Evolutionary conservation across 1,140 invertebrate genomes (phyloP).

Genomic region (Drosophila prosaltans): DNA sequence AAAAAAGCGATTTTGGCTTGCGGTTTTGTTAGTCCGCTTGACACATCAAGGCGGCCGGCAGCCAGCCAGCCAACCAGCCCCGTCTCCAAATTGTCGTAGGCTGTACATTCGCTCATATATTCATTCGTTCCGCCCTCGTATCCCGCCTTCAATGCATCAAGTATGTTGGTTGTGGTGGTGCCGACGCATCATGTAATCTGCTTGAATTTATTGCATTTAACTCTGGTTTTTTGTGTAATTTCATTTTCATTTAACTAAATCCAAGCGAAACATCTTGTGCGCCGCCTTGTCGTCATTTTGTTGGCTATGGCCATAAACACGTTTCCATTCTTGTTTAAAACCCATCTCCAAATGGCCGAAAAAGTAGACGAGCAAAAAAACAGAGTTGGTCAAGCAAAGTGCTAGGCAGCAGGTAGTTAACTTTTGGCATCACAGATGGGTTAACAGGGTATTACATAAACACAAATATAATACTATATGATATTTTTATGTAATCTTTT

Average conservation of each 20-base stretch:
- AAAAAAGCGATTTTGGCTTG: conserved; percentile 46
- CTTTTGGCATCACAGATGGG: neutral
- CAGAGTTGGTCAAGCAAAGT: neutral
- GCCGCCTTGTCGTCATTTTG: conserved; percentile 6
- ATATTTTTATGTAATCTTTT: neutral
- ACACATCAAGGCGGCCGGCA: conserved; percentile 66
- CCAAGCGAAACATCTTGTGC: conserved; percentile 28
- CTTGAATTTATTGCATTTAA: conserved; percentile 69
- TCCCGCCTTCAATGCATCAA: conserved; percentile 17
- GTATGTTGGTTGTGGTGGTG: conserved; percentile 9
- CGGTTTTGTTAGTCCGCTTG: conserved; percentile 50
- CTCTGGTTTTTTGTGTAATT: conserved; percentile 60
- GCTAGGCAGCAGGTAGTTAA: no score
- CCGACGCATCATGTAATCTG: conserved; percentile 63
- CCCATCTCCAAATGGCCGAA: conserved; percentile 2
- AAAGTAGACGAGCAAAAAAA: neutral
- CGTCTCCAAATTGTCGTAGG: no score
- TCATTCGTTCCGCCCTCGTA: conserved; percentile 29
- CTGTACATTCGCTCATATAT: conserved; percentile 8
- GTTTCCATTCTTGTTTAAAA: conserved; percentile 33
- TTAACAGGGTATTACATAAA: neutral
- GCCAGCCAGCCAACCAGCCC: no score
- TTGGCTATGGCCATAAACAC: conserved; percentile 46
- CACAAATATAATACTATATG: no score
- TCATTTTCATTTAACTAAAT: conserved; percentile 64